phyloP scores from a whole-genome alignment of 2,113 vertebrate genomes.

The Albula glossodonta region DNA sequence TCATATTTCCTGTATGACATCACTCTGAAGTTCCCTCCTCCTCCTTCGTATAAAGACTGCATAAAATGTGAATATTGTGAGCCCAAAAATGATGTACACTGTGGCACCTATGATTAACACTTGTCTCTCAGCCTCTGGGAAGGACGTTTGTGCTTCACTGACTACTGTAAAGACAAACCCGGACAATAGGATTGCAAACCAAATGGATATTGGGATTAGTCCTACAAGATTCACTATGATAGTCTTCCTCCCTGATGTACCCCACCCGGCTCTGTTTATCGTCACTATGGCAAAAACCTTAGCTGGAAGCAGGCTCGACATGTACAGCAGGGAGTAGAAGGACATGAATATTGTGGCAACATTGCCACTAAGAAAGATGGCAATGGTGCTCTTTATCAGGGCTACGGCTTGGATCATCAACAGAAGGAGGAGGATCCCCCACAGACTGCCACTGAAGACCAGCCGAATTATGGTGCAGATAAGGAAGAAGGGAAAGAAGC shows the following conservation, averaged over 20 bases:
- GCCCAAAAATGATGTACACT: conserved; percentile 93
- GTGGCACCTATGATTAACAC: conserved; percentile 88
- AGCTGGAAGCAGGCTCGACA: conserved; percentile 97
- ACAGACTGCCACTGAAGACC: conserved; percentile 92
- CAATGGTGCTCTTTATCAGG: conserved; percentile 92
- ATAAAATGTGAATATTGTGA: conserved; percentile 90
- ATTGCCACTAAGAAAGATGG: conserved; percentile 91
- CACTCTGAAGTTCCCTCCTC: conserved; percentile 89
- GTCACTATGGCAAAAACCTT: conserved; percentile 98
- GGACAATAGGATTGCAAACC: conserved; percentile 93
- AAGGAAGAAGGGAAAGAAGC: conserved; percentile 97
- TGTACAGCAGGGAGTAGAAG: conserved; percentile 96
- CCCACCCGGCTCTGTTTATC: conserved; percentile 97
- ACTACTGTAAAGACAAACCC: conserved; percentile 91
- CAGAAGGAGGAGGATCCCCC: conserved; percentile 94
- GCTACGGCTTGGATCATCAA: conserved; percentile 93
- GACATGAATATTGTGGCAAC: conserved; percentile 98
- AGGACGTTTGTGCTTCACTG: conserved; percentile 88
- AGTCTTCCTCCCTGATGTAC: conserved; percentile 94
- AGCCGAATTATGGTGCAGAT: conserved; percentile 94
- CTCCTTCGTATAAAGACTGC: conserved; percentile 86
- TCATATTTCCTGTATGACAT: conserved; percentile 96
- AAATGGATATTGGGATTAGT: conserved; percentile 91
- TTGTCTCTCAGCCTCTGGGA: conserved; percentile 86
- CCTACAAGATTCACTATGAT: conserved; percentile 95